Conservation (phyloP, 2,797 vertebrate genomes). For the Sylvilagus floridanus region DNA sequence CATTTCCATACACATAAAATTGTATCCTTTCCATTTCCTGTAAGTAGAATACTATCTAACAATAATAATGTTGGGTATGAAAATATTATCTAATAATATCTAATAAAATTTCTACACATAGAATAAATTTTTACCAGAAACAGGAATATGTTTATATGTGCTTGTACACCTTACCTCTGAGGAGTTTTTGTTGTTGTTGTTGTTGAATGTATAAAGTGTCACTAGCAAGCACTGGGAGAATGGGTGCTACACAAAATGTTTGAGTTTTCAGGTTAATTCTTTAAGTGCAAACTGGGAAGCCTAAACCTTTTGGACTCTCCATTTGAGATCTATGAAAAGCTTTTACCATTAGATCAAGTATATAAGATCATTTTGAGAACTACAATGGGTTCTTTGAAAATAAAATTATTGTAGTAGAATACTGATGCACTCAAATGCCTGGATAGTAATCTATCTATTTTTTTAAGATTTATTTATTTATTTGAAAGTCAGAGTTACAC, state of each 20-base stretch:
- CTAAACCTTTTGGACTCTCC: not conserved
- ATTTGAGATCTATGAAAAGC: not conserved
- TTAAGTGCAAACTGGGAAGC: not conserved
- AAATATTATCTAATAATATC: no score
- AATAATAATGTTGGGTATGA: not conserved
- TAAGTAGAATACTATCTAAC: constrained; percentile 34
- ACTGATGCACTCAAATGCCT: not conserved
- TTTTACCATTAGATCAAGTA: not conserved
- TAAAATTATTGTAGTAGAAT: not conserved
- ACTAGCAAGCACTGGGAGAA: not conserved
- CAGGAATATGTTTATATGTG: not conserved
- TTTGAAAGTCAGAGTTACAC: no score
- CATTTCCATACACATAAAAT: not conserved
- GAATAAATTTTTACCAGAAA: constrained; percentile 24
- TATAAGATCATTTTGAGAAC: not conserved
- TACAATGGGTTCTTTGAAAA: not conserved
- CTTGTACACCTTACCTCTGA: not conserved
- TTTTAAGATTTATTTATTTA: no score
- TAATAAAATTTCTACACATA: not conserved
- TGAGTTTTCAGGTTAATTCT: not conserved
- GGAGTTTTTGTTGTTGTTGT: not conserved
- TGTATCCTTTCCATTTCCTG: not conserved
- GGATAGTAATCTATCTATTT: not conserved
- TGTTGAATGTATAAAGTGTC: not conserved
- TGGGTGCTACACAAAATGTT: not conserved